Evolutionary conservation across 2,888 invertebrate genomes (phyloP).

Genomic region (Caradrina kadenii): DNA sequence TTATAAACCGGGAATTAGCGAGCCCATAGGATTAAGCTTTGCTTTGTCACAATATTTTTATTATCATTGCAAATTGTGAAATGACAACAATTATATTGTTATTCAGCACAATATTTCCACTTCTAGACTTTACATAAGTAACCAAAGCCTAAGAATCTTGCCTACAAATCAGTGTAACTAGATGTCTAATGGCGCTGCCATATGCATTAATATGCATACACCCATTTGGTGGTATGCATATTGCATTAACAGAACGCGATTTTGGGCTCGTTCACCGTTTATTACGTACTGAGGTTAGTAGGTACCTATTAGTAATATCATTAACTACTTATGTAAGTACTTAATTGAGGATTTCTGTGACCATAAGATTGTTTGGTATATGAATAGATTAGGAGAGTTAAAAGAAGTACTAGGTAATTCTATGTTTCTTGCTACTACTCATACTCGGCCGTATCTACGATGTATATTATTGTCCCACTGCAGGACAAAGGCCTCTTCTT

Average conservation of each 20-base stretch:
- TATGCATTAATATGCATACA: slow-evolving; percentile 47
- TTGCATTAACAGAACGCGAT: slow-evolving; percentile 40
- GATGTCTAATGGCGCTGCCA: slow-evolving; percentile 17
- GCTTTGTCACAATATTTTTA: background rate
- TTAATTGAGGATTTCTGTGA: slow-evolving; percentile 3
- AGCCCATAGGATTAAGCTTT: background rate
- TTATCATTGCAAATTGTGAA: background rate
- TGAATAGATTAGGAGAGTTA: background rate
- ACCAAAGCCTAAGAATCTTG: slow-evolving; percentile 16
- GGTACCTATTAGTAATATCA: slow-evolving; percentile 11
- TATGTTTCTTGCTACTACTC: no score
- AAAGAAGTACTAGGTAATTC: background rate
- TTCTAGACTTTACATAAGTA: background rate
- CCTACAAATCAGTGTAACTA: slow-evolving; percentile 26
- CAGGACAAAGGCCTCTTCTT: no score
- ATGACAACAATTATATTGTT: background rate
- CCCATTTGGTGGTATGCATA: slow-evolving; percentile 44
- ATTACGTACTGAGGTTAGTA: slow-evolving; percentile 30
- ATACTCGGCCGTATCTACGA: no score
- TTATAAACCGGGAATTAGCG: background rate
- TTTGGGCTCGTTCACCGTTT: slow-evolving; percentile 24
- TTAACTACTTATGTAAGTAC: background rate
- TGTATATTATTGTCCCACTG: no score
- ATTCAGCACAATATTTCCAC: background rate
- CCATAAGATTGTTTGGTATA: background rate